Evolutionary conservation across 2,888 invertebrate species (phyloP), one percentile per base, ranked within the genome.

Genomic region (Eucriotettix oculatus): DNA sequence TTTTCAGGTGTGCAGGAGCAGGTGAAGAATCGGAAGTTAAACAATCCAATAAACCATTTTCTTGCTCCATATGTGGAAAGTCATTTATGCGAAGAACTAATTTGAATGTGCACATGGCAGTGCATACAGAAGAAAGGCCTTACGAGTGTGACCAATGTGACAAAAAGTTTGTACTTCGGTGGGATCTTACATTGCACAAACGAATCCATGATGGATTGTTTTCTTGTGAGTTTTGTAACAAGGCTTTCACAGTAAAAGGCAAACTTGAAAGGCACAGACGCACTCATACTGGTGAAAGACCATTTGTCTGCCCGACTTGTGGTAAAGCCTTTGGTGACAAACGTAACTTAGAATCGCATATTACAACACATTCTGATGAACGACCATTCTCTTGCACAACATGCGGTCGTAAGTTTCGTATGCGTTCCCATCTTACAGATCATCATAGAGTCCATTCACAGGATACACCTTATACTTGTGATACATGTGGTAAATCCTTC

Each of bases 181-280:
- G 72, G 67, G 71, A 72, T 61, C 65, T 74, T 54, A 73, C 71
- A 10, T 66, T 69, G 10, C 74, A 75, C 62, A 67, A 70, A 62
- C 71, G 71, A 60, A 67, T 71, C 29, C 74, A 75, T 62, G 68
- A 69, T 0, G 69, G 69, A 54, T 62, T 68, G 9, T 72, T 70
- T 62, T 68, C 70, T 40, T 75, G 74, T 62, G 66, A 69, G 58
- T 69, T 68, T 54, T 75, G 74, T 64, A 65, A 67, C 42, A 75
- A 74, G 63, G 67, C 71, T 12, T 75, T 74, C 64, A 66, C 68
- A 10, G 71, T 70, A 10, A 72, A 71, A 14, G 72, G 72, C 60
- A 74, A 75, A 66, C 66, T 74, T 43, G 68, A 71, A 59, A 66
- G 75, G 40, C 75, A 75, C 61, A 60, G 70, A 9, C 66, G 72